Evolutionary conservation across 1,140 invertebrate genomes (phyloP).

Genomic region (Galendromus occidentalis): DNA sequence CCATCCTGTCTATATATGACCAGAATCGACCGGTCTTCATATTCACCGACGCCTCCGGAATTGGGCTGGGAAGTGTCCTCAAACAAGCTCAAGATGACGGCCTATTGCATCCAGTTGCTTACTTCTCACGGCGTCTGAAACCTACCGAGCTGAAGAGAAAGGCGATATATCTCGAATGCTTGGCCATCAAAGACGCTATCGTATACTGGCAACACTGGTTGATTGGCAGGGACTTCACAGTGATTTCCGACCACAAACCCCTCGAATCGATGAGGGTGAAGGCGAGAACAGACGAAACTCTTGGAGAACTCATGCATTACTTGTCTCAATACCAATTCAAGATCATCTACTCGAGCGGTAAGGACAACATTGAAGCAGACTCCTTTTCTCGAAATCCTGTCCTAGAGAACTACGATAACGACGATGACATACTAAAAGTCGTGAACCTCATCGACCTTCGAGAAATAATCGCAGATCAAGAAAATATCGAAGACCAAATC

Average conservation of each 20-base stretch:
- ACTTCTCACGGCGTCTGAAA: slow-evolving; percentile 9
- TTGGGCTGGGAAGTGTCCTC: too few species aligned
- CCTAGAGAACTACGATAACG: background rate
- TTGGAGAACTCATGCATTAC: too few species aligned
- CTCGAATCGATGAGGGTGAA: too few species aligned
- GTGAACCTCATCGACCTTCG: background rate
- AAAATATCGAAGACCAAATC: background rate
- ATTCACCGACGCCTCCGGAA: too few species aligned
- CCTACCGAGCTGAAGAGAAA: background rate
- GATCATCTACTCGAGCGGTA: background rate
- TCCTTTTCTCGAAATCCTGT: slow-evolving; percentile 12
- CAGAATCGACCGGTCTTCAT: background rate
- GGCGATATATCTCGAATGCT: slow-evolving; percentile 10
- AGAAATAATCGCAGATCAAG: too few species aligned
- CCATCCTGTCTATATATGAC: slow-evolving; percentile 11
- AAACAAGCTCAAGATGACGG: background rate
- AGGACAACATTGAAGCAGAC: slow-evolving; percentile 13
- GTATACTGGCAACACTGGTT: slow-evolving; percentile 13
- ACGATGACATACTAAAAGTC: background rate
- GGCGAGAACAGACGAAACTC: too few species aligned
- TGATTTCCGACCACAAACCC: slow-evolving; percentile 12
- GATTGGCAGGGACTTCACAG: background rate
- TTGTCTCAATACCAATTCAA: too few species aligned
- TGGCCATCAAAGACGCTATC: slow-evolving; percentile 12
- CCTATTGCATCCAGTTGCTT: background rate